Conservation (phyloP, 2,888 invertebrate genomes). For the Willowsia nigromaculata region DNA sequence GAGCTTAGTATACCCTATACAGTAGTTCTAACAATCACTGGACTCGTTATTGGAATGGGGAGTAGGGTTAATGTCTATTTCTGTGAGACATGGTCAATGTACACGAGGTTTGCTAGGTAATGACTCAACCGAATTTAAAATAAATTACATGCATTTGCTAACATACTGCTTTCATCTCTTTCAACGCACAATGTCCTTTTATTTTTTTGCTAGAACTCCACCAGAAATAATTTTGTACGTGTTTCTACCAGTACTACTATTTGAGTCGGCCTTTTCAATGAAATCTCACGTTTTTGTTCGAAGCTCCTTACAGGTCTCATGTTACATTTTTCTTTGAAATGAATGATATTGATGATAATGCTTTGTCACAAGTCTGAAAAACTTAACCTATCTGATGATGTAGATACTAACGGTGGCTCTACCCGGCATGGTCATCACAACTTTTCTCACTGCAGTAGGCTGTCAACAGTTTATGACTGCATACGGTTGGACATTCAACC, state of each 20-base stretch:
- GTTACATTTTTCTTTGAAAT: neutral
- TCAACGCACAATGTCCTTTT: no score
- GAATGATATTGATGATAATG: neutral
- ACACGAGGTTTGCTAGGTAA: constrained; percentile 77
- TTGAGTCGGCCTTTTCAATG: constrained; percentile 78
- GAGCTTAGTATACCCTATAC: constrained; percentile 80
- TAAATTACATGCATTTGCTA: neutral
- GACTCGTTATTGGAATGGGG: constrained; percentile 79
- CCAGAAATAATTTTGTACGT: constrained; percentile 77
- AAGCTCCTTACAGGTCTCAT: constrained; percentile 69
- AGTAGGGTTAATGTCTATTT: constrained; percentile 52
- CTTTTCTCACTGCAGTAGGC: constrained; percentile 75
- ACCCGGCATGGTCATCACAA: constrained; percentile 78
- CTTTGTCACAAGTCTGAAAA: neutral
- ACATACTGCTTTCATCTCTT: neutral
- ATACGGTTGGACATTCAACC: constrained; percentile 80
- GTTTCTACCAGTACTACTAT: constrained; percentile 77
- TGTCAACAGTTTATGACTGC: constrained; percentile 74
- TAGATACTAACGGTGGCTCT: constrained; percentile 77
- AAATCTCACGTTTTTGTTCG: constrained; percentile 77
- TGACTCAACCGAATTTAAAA: no score
- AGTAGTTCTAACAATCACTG: constrained; percentile 80
- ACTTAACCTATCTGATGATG: no score
- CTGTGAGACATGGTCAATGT: constrained; percentile 73
- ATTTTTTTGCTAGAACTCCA: constrained; percentile 67